A percentile compares a stretch with the other conserved stretches of the same genome.
Evolutionary conservation across 2,797 vertebrate genomes (phyloP).

Genomic region (Gambusia yucatana): DNA sequence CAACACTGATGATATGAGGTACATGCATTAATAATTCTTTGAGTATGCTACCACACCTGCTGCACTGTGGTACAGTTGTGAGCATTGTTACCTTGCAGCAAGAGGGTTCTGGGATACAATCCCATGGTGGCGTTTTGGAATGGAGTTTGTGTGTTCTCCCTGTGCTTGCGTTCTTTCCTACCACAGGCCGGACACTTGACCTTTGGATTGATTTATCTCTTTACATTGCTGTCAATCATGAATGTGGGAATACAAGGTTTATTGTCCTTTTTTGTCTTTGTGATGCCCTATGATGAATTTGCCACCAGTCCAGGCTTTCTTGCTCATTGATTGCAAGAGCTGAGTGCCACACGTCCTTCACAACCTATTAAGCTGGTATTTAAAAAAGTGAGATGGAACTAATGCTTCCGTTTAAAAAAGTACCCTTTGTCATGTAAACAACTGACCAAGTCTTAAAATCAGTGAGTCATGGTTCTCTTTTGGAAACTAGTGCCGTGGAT

Average conservation of each 20-base stretch:
- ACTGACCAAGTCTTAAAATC: neutral
- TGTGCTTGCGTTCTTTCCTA: neutral
- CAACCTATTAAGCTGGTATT: neutral
- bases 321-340: neutral
- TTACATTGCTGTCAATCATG: neutral
- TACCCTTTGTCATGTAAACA: neutral
- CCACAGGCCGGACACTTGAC: neutral
- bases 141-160: neutral
- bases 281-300: neutral
- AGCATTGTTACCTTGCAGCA: neutral
- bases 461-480: neutral
- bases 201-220: neutral
- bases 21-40: constrained; percentile 1
- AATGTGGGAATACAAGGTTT: neutral
- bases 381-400: neutral
- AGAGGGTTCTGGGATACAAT: neutral
- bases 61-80: neutral
- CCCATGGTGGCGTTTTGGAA: neutral
- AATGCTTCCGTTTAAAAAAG: neutral
- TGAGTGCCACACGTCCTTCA: neutral
- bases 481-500: neutral
- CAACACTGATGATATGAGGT: neutral
- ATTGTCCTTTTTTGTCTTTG: neutral
- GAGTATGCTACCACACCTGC: neutral
- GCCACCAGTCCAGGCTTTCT: neutral